Conservation (phyloP, 2,797 vertebrate species). For the Cirrhinus molitorella region DNA sequence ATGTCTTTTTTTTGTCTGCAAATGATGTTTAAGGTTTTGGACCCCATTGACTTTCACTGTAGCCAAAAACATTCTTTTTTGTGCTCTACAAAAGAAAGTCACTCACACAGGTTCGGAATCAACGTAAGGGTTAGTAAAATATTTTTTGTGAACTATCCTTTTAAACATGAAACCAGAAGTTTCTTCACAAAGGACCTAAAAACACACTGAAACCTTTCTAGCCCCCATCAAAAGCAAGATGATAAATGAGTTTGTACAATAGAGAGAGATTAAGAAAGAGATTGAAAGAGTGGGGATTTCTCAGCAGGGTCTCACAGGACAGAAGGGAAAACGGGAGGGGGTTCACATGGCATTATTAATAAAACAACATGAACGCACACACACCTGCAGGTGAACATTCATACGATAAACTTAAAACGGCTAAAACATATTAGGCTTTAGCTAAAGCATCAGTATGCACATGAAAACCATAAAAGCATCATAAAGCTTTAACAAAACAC, state of each 20-base stretch:
- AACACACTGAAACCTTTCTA: constrained; percentile 9
- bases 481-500: constrained; percentile 21
- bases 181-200: neutral
- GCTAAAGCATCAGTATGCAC: neutral
- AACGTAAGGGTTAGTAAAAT: neutral
- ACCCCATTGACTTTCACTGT: neutral
- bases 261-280: constrained; percentile 26
- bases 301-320: constrained; percentile 49
- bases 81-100: neutral
- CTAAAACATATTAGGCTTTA: neutral
- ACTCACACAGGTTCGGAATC: neutral
- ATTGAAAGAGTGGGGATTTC: constrained; percentile 13
- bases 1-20: neutral
- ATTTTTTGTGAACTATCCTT: neutral
- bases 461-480: neutral
- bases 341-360: constrained; percentile 49
- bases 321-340: constrained; percentile 54
- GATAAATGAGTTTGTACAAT: constrained; percentile 11
- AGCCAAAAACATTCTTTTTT: neutral
- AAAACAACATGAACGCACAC: constrained; percentile 39
- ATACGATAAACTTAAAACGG: constrained; percentile 1
- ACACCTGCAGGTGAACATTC: constrained; percentile 31
- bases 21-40: neutral
- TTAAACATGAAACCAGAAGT: neutral
- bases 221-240: constrained; percentile 25